These are phyloP conservation scores for Pantala flavescens DNA, from an alignment of 1,140 invertebrate genomes.

Conservation along the genomic window DNA sequence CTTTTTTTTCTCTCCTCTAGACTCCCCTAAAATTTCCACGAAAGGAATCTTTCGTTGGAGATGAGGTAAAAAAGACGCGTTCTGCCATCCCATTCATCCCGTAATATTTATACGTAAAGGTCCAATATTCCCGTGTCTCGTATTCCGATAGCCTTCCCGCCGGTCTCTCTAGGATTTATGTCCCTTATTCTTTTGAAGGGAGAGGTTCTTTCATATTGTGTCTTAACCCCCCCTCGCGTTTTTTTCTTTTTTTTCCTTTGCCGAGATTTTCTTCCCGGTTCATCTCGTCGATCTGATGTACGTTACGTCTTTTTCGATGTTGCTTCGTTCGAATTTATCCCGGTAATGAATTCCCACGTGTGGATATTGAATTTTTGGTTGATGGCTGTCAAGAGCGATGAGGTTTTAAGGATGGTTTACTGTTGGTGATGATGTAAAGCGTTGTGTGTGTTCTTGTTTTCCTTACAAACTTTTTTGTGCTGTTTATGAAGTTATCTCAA, in stretches of 20 bases:
- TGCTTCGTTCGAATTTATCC: no score
- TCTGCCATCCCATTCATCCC: background rate
- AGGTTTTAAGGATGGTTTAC: no score
- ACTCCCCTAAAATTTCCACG: background rate
- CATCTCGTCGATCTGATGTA: no score
- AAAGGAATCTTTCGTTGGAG: background rate
- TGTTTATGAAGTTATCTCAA: no score
- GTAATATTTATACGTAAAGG: constrained; percentile 7
- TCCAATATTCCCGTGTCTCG: background rate
- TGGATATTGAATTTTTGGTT: no score
- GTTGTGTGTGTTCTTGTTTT: no score
- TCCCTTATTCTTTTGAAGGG: background rate
- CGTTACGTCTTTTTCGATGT: no score
- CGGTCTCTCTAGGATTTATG: background rate
- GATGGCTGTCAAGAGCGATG: no score
- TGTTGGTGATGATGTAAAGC: no score
- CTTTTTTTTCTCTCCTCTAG: background rate
- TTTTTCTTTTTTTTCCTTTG: background rate
- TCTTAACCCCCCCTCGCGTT: no score
- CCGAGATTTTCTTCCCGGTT: background rate
- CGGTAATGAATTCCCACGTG: no score
- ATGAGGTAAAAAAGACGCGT: background rate
- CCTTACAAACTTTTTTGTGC: no score
- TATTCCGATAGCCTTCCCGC: background rate
- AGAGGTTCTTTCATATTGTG: background rate